Percentiles rank a stretch among this genome's conserved stretches.
Evolutionary conservation across 2,113 vertebrate species (phyloP).

Genomic region (Castor canadensis): DNA sequence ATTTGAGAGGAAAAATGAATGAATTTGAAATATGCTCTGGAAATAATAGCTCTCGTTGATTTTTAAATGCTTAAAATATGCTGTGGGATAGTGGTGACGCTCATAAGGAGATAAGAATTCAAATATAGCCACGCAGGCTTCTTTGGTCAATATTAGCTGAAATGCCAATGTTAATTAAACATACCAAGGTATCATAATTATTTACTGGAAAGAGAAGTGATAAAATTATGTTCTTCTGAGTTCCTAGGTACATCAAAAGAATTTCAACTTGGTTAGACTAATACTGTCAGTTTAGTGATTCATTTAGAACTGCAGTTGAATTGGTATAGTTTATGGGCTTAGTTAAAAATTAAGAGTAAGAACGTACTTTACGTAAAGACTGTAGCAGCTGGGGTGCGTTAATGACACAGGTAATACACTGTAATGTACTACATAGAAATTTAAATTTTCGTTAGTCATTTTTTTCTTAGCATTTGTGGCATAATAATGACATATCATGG

Average conservation of each 20-base stretch:
- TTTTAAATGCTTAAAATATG: background rate
- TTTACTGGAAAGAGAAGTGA: constrained; percentile 57
- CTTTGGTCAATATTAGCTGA: constrained; percentile 40
- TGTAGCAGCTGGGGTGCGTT: background rate
- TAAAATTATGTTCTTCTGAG: background rate
- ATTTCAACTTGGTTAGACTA: constrained; percentile 28
- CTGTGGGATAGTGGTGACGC: background rate
- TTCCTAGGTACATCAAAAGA: background rate
- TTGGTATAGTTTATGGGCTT: background rate
- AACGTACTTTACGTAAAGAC: background rate
- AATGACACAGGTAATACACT: background rate
- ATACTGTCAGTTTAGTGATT: background rate
- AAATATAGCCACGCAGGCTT: constrained; percentile 9
- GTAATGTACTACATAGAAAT: background rate
- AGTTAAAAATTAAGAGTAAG: background rate
- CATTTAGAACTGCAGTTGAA: background rate
- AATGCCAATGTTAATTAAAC: constrained; percentile 33
- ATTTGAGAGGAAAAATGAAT: background rate
- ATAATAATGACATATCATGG: background rate
- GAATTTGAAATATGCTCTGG: constrained; percentile 21
- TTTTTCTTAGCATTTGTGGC: background rate
- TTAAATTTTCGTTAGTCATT: background rate
- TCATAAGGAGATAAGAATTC: background rate
- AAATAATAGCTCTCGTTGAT: constrained; percentile 11
- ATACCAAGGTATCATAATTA: background rate